These are phyloP conservation scores for Penaeus chinensis DNA, from an alignment of 1,140 invertebrate species.

Conservation along the genomic window DNA sequence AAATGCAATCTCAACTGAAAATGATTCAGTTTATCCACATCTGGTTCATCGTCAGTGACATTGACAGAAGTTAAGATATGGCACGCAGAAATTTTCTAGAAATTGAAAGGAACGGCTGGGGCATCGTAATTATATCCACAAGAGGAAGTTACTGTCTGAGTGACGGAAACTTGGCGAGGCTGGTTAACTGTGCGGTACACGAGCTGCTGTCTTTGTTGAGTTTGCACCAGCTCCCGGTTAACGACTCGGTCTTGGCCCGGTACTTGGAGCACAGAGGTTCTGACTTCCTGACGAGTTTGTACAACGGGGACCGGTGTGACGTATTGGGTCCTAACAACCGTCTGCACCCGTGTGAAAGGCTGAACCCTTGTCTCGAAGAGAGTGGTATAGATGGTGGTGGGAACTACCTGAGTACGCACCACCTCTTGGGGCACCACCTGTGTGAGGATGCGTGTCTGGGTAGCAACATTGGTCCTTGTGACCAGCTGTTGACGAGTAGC, in stretches of 20 bases:
- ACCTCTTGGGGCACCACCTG: constrained; percentile 10
- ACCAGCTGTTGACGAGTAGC: background rate
- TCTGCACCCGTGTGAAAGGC: background rate
- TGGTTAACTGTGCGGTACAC: constrained; percentile 6
- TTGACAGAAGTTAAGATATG: too few relatives aligned
- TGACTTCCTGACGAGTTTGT: background rate
- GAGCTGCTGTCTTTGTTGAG: background rate
- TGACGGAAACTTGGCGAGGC: background rate
- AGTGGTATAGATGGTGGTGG: background rate
- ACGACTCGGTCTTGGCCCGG: constrained; percentile 6
- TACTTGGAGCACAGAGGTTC: constrained; percentile 7
- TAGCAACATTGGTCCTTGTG: constrained; percentile 6
- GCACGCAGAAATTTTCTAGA: background rate
- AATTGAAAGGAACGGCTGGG: constrained; percentile 18
- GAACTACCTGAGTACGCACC: constrained; percentile 2
- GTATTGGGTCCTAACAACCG: background rate
- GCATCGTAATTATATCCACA: constrained; percentile 29
- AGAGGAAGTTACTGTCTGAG: background rate
- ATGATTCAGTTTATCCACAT: too few relatives aligned
- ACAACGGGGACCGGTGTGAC: background rate
- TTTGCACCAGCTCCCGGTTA: background rate
- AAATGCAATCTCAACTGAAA: too few relatives aligned
- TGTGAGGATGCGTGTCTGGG: background rate
- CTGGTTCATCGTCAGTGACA: too few relatives aligned
- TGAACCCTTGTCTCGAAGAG: constrained; percentile 1